Evolutionary conservation across 92 coral and sea anemone genomes (phyloP), one percentile per base, ranked within the genome.

Genomic region (Porites evermanni): DNA sequence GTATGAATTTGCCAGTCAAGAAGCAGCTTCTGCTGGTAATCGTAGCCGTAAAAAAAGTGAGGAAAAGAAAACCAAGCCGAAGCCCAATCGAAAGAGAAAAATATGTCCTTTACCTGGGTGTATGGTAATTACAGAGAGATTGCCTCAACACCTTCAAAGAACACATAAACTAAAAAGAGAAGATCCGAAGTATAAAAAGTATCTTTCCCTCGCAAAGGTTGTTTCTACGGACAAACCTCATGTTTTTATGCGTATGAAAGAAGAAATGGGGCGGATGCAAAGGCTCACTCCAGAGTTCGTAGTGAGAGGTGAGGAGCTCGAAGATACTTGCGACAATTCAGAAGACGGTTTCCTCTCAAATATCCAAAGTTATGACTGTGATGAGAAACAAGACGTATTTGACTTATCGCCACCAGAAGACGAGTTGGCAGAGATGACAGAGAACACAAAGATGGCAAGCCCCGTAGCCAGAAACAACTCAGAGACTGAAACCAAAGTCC

Each of bases 91-190:
- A 61, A 18, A 61, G 70, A 29, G 56, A 2, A 76, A 47, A 12
- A 23, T 61, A 61, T 50, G 83, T 18, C 83, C 83, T 60, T 18
- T 84, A 47, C n/a, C 60, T 73, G 82, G 75, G 14, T 84, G 82
- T 56, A 44, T 66, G 73, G 23, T 44, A 56, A 53, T 84, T 24
- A 77, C 80, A 13, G 74, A 84, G 26, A 84, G 88, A 76, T 44
- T 84, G 50, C 88, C 88, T 20, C 88, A 75, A 84, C 75, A 84
- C 61, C 65, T 84, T 52, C 83, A 77, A 52, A 77, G 79, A 67
- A 77, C 12, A 24, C 88, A 75, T n/a, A 75, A 75, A 84, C 24
- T 84, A 68, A 68, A 58, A 50, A 52, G 81, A 67, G 84, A 51
- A 20, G 74, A 80, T 80, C 47, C 74, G 17, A 52, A 14, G 73